phyloP scores from a whole-genome alignment of 2,113 vertebrate genomes.

The Ochotona curzoniae region DNA sequence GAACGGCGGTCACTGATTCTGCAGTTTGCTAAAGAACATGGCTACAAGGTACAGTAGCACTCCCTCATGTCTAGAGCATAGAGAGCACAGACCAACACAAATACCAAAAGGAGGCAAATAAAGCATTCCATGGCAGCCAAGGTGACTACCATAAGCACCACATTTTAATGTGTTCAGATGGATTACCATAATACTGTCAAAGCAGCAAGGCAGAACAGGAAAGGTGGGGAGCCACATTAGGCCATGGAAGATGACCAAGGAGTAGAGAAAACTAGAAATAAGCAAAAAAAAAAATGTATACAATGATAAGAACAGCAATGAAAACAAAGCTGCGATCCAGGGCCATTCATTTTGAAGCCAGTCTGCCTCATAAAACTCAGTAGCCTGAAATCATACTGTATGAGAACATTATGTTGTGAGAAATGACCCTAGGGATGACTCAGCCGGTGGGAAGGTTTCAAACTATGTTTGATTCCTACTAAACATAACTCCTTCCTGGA shows the following conservation, averaged over 20 bases:
- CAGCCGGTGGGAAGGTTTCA: neutral
- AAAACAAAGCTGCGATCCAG: constrained; percentile 11
- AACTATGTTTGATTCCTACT: neutral
- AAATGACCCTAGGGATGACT: constrained; percentile 10
- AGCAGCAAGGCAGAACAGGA: neutral
- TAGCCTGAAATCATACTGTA: constrained; percentile 25
- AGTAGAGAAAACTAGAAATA: neutral
- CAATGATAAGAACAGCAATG: neutral
- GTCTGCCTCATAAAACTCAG: constrained; percentile 38
- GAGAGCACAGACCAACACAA: neutral
- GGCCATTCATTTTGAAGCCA: constrained; percentile 33
- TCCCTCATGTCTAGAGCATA: constrained; percentile 12
- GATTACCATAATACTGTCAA: constrained; percentile 1
- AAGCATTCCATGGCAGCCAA: neutral
- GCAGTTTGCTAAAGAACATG: constrained; percentile 90
- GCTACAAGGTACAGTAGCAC: constrained; percentile 89
- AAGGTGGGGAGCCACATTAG: neutral
- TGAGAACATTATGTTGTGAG: constrained; percentile 30
- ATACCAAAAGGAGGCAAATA: constrained; percentile 14
- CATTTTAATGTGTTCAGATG: neutral
- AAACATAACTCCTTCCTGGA: constrained; percentile 28
- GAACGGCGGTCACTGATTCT: constrained; percentile 91
- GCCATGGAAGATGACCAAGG: neutral
- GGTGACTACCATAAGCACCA: neutral
- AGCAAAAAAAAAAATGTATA: constrained; percentile 9